Evolutionary conservation across 1,140 invertebrate species (phyloP), one percentile per base, ranked within the genome.

Genomic region (Hypsibius dujardini): DNA sequence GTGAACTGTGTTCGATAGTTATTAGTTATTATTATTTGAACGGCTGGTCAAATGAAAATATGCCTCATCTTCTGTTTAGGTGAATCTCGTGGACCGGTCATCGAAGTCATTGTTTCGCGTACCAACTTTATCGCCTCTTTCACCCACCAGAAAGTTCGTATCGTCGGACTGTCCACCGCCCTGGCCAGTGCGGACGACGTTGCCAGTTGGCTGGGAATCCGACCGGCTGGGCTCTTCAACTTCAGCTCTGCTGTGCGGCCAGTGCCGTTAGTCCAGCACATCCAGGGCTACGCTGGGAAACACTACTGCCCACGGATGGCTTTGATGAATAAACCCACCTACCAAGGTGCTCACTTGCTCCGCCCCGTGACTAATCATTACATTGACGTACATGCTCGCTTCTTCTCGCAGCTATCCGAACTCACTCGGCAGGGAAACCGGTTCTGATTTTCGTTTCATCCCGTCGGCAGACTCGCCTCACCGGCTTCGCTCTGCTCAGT

Each of bases 281-380:
- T 95, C 72, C 83, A 86, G 72, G 93, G 93, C 0, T 96, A 92
- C 79, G 87, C 91, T 1, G 94, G 92, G 0, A 93, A 96, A 76
- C 92, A 99, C 79, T 99, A 98, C 81, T 99, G 96, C 79, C 95
- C 96, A 0, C 84, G 96, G 72, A 99, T 99, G 96, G 90, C 94
- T 50, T 91, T 93, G 0, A 99, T 99, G 96, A 99, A 99, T 80
- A 90, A 94, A 77, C 95, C 96, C n/a, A 89, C 90, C 1, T 99
- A 91, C 81, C 89, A 94, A 82, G 84, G 83, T 81, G 76, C 71
- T 59, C 72, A 69, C 46, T 46, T 2, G n/a, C 1, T 1, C n/a
- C n/a, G n/a, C n/a, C n/a, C n/a, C n/a, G n/a, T 73, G 45, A 1
- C 14, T 73, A 12, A 45, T 73, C 42, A 72, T 47, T 69, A 40